Conservation (phyloP, 1,140 invertebrate genomes). For the Papilio dardanus region DNA sequence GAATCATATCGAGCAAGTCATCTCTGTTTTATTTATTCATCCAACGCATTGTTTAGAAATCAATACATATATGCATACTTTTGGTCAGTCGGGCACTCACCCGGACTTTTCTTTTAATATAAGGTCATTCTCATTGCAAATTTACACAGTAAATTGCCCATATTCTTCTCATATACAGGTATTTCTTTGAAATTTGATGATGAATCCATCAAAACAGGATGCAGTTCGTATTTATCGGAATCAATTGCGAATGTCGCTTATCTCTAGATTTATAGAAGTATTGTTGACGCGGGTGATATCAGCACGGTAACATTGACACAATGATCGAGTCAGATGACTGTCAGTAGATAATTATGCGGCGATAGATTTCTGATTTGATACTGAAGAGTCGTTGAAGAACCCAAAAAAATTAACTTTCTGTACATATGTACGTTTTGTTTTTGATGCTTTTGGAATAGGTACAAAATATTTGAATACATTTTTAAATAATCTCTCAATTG, state of each 20-base stretch:
- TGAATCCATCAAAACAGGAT: constrained; percentile 9
- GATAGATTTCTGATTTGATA: constrained; percentile 22
- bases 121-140: constrained; percentile 19
- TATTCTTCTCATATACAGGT: background rate
- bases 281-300: constrained; percentile 30
- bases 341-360: constrained; percentile 28
- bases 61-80: background rate
- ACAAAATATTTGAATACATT: background rate
- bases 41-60: constrained; percentile 9
- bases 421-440: background rate
- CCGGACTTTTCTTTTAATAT: background rate
- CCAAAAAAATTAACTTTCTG: background rate
- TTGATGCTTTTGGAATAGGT: background rate
- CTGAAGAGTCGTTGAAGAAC: background rate
- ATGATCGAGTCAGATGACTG: constrained; percentile 10
- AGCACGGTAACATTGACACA: constrained; percentile 25
- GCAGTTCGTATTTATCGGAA: constrained; percentile 7
- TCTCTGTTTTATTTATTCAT: constrained; percentile 15
- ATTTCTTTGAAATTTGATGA: constrained; percentile 15
- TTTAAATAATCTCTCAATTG: background rate
- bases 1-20: constrained; percentile 9
- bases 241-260: constrained; percentile 23
- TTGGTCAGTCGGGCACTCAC: background rate
- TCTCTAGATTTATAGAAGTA: constrained; percentile 18
- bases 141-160: background rate